Evolutionary conservation across 2,888 invertebrate genomes (phyloP).

Genomic region (Brenthis hecate): DNA sequence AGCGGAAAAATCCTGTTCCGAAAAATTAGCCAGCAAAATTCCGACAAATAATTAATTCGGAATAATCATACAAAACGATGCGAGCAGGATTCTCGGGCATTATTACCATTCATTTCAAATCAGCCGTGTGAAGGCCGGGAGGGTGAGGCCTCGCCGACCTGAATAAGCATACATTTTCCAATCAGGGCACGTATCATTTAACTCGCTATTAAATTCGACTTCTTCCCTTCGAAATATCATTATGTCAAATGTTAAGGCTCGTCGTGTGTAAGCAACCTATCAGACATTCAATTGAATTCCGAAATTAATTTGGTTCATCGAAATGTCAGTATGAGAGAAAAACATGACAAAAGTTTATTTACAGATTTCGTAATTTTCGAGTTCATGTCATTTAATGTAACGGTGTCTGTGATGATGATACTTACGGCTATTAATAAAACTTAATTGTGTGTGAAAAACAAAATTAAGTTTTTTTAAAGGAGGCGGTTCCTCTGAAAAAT

Average conservation of each 20-base stretch:
- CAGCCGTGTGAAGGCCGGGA: slow-evolving; percentile 74
- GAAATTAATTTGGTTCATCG: slow-evolving; percentile 29
- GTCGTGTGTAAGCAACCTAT: slow-evolving; percentile 47
- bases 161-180: slow-evolving; percentile 83
- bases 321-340: slow-evolving; percentile 19
- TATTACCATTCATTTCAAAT: slow-evolving; percentile 83
- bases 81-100: slow-evolving; percentile 77
- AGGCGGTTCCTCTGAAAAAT: slow-evolving; percentile 45
- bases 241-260: slow-evolving; percentile 67
- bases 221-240: slow-evolving; percentile 80
- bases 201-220: slow-evolving; percentile 82
- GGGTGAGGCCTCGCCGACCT: slow-evolving; percentile 67
- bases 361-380: slow-evolving; percentile 20
- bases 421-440: slow-evolving; percentile 38
- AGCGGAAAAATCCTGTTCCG: slow-evolving; percentile 79
- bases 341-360: slow-evolving; percentile 17
- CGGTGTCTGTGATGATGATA: slow-evolving; percentile 27
- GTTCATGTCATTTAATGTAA: slow-evolving; percentile 28
- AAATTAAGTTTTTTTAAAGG: slow-evolving; percentile 41
- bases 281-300: slow-evolving; percentile 29
- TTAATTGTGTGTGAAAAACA: slow-evolving; percentile 41
- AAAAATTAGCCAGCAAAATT: slow-evolving; percentile 80
- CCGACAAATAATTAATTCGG: slow-evolving; percentile 82
- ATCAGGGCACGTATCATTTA: slow-evolving; percentile 82
- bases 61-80: slow-evolving; percentile 83